These are phyloP conservation scores for Drosophila orosa DNA, from an alignment of 1,140 invertebrate genomes.

Conservation along the genomic window DNA sequence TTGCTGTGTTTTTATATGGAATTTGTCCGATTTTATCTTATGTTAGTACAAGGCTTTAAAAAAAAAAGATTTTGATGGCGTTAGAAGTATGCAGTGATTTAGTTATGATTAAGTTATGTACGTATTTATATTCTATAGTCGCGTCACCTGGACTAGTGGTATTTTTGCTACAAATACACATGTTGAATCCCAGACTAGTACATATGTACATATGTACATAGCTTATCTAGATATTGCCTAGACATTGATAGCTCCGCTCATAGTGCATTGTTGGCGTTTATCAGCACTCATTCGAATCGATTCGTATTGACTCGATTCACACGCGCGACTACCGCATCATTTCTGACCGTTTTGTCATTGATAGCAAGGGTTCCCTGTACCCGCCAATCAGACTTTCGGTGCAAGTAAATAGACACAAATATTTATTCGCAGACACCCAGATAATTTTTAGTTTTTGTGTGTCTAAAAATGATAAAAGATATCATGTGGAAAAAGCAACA, in stretches of 20 bases:
- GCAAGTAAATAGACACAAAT: constrained; percentile 61
- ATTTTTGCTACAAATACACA: neutral
- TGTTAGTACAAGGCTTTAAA: too few relatives aligned
- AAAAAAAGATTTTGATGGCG: too few relatives aligned
- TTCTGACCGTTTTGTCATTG: constrained; percentile 30
- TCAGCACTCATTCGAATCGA: neutral
- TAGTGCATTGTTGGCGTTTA: constrained; percentile 3
- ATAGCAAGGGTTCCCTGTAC: constrained; percentile 40
- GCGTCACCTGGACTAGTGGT: neutral
- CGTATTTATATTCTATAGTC: too few relatives aligned
- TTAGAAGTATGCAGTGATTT: neutral
- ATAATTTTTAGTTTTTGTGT: constrained; percentile 57
- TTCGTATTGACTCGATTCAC: neutral
- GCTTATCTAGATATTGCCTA: constrained; percentile 5
- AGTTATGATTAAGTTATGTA: too few relatives aligned
- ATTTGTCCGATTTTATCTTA: too few relatives aligned
- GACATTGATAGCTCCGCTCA: neutral
- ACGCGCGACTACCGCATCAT: neutral
- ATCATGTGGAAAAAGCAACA: constrained; percentile 36
- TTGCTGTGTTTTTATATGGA: too few relatives aligned
- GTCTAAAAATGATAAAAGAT: constrained; percentile 51
- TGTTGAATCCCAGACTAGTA: neutral
- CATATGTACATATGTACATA: too few relatives aligned
- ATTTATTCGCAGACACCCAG: constrained; percentile 31
- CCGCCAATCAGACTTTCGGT: constrained; percentile 41